phyloP scores from a whole-genome alignment of 2,797 vertebrate genomes.

The Microcaecilia unicolor region DNA sequence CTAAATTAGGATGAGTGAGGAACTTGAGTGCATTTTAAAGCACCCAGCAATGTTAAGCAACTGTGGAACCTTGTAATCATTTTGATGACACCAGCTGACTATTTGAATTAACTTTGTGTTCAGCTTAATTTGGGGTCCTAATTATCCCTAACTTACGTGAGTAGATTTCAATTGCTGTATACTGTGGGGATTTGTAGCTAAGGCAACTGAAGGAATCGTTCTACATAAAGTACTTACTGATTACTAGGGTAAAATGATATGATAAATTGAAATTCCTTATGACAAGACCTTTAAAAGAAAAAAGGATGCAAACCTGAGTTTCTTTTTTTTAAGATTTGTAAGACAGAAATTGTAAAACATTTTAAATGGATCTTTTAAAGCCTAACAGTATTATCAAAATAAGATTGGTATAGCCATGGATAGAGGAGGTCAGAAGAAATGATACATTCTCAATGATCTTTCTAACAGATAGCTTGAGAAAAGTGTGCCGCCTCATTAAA shows the following conservation, averaged over 20 bases:
- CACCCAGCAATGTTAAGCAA: constrained; percentile 47
- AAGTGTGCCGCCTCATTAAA: no score
- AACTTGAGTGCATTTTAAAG: constrained; percentile 61
- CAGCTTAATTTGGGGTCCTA: constrained; percentile 64
- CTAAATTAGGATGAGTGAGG: constrained; percentile 56
- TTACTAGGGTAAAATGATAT: constrained; percentile 56
- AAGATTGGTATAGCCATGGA: no score
- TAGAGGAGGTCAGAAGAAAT: no score
- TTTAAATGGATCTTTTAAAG: no score
- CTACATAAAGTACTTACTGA: constrained; percentile 64
- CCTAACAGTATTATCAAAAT: no score
- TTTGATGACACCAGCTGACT: constrained; percentile 59
- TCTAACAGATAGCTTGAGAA: no score
- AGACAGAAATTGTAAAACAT: no score
- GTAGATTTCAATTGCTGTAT: constrained; percentile 66
- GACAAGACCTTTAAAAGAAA: constrained; percentile 35
- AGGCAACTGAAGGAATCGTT: constrained; percentile 64
- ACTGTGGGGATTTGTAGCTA: constrained; percentile 66
- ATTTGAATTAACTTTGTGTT: constrained; percentile 64
- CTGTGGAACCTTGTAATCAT: constrained; percentile 43
- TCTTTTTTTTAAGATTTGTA: no score
- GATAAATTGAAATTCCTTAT: constrained; percentile 42
- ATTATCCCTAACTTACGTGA: constrained; percentile 65
- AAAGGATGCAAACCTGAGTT: no score
- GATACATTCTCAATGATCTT: no score